phyloP scores from a whole-genome alignment of 1,140 invertebrate genomes.

The Eciton burchellii region DNA sequence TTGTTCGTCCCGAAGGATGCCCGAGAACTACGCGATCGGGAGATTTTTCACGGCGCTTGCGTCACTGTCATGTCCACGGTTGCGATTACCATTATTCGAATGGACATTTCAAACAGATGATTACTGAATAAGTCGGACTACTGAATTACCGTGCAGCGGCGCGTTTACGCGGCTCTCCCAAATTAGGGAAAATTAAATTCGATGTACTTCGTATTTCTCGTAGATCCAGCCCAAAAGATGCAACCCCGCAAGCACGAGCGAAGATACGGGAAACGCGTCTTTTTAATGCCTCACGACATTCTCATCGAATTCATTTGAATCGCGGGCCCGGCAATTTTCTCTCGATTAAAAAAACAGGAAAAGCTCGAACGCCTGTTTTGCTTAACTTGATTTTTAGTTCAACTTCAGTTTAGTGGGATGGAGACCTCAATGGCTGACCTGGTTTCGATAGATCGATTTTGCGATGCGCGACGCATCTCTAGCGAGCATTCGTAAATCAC shows the following conservation, averaged over 20 bases:
- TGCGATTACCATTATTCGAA: constrained; percentile 24
- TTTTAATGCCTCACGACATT: no score
- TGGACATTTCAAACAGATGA: no score
- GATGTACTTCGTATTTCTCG: no score
- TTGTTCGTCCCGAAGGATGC: constrained; percentile 18
- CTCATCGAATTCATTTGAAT: no score
- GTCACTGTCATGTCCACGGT: constrained; percentile 2
- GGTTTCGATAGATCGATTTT: constrained; percentile 55
- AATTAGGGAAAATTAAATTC: no score
- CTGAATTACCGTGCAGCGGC: not conserved
- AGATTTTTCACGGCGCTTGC: constrained; percentile 12
- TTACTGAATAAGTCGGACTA: no score
- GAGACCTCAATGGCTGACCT: constrained; percentile 42
- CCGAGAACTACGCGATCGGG: not conserved
- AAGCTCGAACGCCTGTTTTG: constrained; percentile 39
- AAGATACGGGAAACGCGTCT: no score
- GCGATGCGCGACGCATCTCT: constrained; percentile 40
- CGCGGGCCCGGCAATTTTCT: not conserved
- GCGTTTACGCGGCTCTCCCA: no score
- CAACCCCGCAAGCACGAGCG: no score
- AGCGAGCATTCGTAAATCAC: not conserved
- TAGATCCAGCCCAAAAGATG: no score
- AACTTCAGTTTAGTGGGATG: constrained; percentile 44
- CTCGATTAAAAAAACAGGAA: not conserved
- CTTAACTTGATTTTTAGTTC: constrained; percentile 55